Percentiles rank a stretch among this genome's conserved stretches.
Evolutionary conservation across 2,888 invertebrate species (phyloP).

Genomic region (Therioaphis trifolii): DNA sequence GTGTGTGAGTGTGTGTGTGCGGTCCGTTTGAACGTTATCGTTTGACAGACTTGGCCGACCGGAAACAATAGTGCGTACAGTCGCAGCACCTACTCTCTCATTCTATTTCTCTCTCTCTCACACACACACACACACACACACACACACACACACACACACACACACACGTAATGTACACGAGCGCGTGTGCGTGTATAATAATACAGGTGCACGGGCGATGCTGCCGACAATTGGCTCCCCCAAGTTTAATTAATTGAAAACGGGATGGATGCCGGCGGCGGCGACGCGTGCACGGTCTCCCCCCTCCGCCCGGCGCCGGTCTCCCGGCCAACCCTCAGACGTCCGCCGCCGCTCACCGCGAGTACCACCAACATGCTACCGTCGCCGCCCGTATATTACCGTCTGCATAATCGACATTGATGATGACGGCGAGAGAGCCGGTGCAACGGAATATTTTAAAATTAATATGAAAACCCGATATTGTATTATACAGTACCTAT

Average conservation of each 20-base stretch:
- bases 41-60: neutral
- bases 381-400: too few relatives aligned
- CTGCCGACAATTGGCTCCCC: constrained; percentile 43
- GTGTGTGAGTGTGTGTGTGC: neutral
- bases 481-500: too few relatives aligned
- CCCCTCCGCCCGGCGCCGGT: too few relatives aligned
- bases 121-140: too few relatives aligned
- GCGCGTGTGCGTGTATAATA: neutral
- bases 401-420: constrained; percentile 10
- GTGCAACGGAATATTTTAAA: too few relatives aligned
- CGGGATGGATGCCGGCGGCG: constrained; percentile 42
- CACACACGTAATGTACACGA: too few relatives aligned
- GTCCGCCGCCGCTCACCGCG: neutral
- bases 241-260: constrained; percentile 55
- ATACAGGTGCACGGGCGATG: constrained; percentile 34
- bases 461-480: too few relatives aligned
- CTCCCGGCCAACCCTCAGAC: neutral
- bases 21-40: constrained; percentile 31
- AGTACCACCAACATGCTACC: too few relatives aligned
- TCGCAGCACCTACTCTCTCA: too few relatives aligned
- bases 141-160: neutral
- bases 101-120: too few relatives aligned
- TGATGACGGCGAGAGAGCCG: neutral
- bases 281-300: constrained; percentile 31
- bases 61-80: constrained; percentile 2